Evolutionary conservation across 2,113 vertebrate species (phyloP).

Genomic region (Syrmaticus mikado): DNA sequence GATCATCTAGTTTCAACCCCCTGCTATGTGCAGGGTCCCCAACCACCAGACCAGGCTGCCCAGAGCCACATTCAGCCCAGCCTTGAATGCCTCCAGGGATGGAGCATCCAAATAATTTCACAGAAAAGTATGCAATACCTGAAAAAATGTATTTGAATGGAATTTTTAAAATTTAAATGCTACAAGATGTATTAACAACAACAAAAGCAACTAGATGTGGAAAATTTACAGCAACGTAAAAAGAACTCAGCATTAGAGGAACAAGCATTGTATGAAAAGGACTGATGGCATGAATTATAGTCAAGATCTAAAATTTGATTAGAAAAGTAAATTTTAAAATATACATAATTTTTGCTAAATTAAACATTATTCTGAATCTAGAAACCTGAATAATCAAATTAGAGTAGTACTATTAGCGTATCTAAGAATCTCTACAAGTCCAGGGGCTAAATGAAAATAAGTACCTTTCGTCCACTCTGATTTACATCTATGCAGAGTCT

Average conservation of each 20-base stretch:
- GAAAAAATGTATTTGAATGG: not conserved
- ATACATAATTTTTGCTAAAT: not conserved
- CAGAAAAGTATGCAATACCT: not conserved
- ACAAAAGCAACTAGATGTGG: not conserved
- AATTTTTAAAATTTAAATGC: not conserved
- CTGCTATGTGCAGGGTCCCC: no score
- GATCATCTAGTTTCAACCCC: no score
- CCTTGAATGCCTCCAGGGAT: no score
- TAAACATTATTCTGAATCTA: not conserved
- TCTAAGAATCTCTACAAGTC: not conserved
- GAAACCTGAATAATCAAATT: not conserved
- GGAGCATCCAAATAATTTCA: not conserved
- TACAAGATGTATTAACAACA: not conserved
- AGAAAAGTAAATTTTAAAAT: not conserved
- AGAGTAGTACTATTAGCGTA: not conserved
- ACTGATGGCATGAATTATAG: not conserved
- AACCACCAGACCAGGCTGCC: no score
- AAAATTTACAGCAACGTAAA: not conserved
- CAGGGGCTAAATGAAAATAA: not conserved
- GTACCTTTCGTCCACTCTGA: not conserved
- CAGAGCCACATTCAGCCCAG: no score
- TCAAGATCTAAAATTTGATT: not conserved
- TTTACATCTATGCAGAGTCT: not conserved
- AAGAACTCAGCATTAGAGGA: not conserved
- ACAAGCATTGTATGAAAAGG: not conserved